phyloP scores from a whole-genome alignment of 1,140 invertebrate species.

The Dreissena polymorpha region DNA sequence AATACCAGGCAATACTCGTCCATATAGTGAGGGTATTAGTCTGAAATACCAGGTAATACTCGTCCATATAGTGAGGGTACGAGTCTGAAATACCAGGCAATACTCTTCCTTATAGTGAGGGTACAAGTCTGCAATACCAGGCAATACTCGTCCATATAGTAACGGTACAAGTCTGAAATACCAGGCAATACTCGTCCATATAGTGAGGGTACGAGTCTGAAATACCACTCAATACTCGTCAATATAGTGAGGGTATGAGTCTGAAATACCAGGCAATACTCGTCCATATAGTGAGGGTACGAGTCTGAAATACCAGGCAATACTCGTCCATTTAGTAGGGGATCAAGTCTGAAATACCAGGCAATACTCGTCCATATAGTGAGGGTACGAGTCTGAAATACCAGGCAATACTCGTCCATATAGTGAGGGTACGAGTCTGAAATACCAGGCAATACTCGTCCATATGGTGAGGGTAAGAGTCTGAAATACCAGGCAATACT shows the following conservation, averaged over 20 bases:
- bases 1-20: slow-evolving; percentile 91
- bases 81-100: slow-evolving; percentile 86
- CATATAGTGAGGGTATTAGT: slow-evolving; percentile 82
- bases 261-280: slow-evolving; percentile 88
- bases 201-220: slow-evolving; percentile 81
- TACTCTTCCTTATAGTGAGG: slow-evolving; percentile 88
- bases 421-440: slow-evolving; percentile 81
- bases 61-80: slow-evolving; percentile 85
- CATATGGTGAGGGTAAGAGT: slow-evolving; percentile 82
- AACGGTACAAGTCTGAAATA: slow-evolving; percentile 82
- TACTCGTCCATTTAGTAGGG: slow-evolving; percentile 88
- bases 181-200: slow-evolving; percentile 89
- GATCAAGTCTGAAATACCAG: slow-evolving; percentile 84
- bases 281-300: slow-evolving; percentile 85
- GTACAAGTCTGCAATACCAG: slow-evolving; percentile 83
- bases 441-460: slow-evolving; percentile 91
- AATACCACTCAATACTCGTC: slow-evolving; percentile 91
- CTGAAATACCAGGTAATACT: slow-evolving; percentile 87
- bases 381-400: slow-evolving; percentile 82
- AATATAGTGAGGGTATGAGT: slow-evolving; percentile 81
- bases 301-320: slow-evolving; percentile 86
- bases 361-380: slow-evolving; percentile 89
- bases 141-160: slow-evolving; percentile 89
- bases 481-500: slow-evolving; percentile 87
- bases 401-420: slow-evolving; percentile 89